Conservation (phyloP, 1,140 invertebrate species). For the Parasteatoda tepidariorum region DNA sequence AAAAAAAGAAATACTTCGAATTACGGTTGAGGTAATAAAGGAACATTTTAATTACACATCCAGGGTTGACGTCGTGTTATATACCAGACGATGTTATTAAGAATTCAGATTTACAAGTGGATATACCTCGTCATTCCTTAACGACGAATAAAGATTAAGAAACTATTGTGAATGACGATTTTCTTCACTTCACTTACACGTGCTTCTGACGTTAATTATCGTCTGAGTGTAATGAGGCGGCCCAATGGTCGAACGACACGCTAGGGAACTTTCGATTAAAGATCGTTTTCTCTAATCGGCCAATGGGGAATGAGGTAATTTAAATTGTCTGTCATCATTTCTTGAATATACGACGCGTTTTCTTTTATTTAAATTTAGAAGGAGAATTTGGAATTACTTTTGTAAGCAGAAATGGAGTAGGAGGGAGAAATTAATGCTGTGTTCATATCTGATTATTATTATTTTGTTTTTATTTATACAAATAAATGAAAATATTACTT, state of each 20-base stretch:
- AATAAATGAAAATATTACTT: no score
- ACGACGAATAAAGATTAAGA: not conserved
- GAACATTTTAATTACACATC: constrained; percentile 53
- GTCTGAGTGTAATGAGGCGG: constrained; percentile 29
- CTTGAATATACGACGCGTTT: no score
- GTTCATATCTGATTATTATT: no score
- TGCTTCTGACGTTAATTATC: constrained; percentile 43
- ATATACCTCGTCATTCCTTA: not conserved
- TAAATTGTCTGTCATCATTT: not conserved
- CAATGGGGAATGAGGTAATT: not conserved
- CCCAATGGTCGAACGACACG: not conserved
- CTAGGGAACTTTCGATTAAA: not conserved
- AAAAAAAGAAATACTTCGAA: constrained; percentile 3
- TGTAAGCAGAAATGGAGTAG: no score
- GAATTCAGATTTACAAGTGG: constrained; percentile 23
- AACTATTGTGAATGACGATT: constrained; percentile 25
- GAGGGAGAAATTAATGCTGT: no score
- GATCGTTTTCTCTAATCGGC: not conserved
- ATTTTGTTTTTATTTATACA: no score
- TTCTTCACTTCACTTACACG: constrained; percentile 34
- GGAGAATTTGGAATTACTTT: no score
- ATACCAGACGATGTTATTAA: constrained; percentile 16
- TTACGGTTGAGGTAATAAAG: not conserved
- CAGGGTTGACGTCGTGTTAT: constrained; percentile 22
- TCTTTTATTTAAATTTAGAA: no score